Conservation (phyloP, 2,113 vertebrate species). For the Enhydra lutris region DNA sequence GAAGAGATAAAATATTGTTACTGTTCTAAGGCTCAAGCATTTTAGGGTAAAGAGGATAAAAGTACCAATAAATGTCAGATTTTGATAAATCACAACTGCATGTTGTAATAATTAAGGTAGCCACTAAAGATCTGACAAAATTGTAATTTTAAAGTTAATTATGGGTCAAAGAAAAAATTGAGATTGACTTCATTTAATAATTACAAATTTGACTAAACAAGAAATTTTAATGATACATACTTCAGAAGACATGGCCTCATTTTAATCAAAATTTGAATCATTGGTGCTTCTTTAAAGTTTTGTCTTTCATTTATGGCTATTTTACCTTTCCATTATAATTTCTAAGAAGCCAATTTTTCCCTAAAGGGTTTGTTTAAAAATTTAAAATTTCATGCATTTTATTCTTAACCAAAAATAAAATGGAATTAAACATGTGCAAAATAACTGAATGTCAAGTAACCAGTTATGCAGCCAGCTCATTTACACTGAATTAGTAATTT, state of each 20-base stretch:
- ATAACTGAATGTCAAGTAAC: slow-evolving; percentile 33
- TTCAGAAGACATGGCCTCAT: neutral
- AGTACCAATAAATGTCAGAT: neutral
- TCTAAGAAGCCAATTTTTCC: slow-evolving; percentile 26
- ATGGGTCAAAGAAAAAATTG: neutral
- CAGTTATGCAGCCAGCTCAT: slow-evolving; percentile 1
- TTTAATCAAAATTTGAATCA: slow-evolving; percentile 47
- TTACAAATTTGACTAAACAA: neutral
- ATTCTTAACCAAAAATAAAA: slow-evolving; percentile 52
- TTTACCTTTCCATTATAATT: neutral
- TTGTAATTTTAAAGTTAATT: neutral
- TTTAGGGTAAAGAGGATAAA: slow-evolving; percentile 32
- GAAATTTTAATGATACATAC: slow-evolving; percentile 30
- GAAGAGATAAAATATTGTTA: neutral
- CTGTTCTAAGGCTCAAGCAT: neutral
- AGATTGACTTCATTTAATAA: slow-evolving; percentile 14
- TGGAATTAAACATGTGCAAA: neutral
- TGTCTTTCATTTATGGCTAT: neutral
- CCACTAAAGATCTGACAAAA: neutral
- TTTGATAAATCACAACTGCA: slow-evolving; percentile 38
- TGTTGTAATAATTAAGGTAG: neutral
- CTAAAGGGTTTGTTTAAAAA: slow-evolving; percentile 34
- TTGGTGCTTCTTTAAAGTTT: neutral
- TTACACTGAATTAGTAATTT: slow-evolving; percentile 67
- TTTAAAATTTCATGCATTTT: neutral